phyloP scores from a whole-genome alignment of 2,888 invertebrate genomes.

The Stenodema calcarata region DNA sequence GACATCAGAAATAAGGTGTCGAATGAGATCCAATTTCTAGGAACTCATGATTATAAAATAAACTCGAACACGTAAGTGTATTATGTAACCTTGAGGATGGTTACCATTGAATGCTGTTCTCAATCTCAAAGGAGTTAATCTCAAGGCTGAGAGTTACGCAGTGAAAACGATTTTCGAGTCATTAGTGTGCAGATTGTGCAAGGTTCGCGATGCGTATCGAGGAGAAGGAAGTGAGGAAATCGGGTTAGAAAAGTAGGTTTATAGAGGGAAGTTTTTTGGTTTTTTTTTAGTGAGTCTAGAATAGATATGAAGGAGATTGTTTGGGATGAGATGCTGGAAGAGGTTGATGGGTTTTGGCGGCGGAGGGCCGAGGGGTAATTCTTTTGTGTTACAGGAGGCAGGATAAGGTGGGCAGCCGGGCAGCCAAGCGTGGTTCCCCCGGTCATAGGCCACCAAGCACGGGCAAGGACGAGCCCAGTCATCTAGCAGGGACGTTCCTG shows the following conservation, averaged over 20 bases:
- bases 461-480: slow-evolving; percentile 3
- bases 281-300: neutral
- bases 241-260: slow-evolving; percentile 18
- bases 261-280: neutral
- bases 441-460: slow-evolving; percentile 46
- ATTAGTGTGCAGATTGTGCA: neutral
- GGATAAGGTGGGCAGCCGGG: neutral
- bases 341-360: neutral
- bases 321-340: neutral
- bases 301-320: neutral
- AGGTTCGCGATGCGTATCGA: neutral
- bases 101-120: no score
- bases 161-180: neutral
- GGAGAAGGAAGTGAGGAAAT: slow-evolving; percentile 1
- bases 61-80: no score
- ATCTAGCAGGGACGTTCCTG: neutral
- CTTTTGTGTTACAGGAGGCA: neutral
- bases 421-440: slow-evolving; percentile 38
- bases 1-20: no score
- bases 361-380: neutral
- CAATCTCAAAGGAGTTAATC: no score
- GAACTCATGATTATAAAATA: no score
- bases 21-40: no score
- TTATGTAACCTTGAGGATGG: no score
- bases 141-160: neutral